Conservation (phyloP, 2,797 vertebrate genomes). For the Melanogrammus aeglefinus region DNA sequence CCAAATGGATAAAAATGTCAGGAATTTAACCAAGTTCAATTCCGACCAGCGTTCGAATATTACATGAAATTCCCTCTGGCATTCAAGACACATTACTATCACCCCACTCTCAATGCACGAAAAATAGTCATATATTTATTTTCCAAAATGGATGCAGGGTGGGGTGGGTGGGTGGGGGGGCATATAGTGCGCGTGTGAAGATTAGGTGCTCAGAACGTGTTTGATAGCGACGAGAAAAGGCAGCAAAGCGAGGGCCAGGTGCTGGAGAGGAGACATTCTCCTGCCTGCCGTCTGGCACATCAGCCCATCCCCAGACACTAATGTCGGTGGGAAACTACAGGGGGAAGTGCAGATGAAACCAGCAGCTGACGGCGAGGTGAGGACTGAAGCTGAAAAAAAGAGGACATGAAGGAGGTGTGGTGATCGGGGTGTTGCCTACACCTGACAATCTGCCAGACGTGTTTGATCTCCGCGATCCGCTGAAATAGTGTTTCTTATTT, state of each 20-base stretch:
- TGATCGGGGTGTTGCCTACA: constrained; percentile 34
- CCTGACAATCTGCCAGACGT: constrained; percentile 33
- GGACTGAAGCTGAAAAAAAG: constrained; percentile 27
- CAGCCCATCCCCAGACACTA: constrained; percentile 48
- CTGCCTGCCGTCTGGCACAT: constrained; percentile 61
- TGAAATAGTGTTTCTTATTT: constrained; percentile 29
- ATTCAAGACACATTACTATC: neutral
- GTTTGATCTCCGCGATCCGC: constrained; percentile 24
- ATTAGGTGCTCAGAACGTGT: constrained; percentile 45
- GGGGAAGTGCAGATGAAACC: constrained; percentile 9
- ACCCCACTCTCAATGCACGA: neutral
- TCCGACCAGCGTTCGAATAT: neutral
- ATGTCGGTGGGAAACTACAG: constrained; percentile 40
- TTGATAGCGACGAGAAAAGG: constrained; percentile 42
- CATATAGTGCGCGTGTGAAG: neutral
- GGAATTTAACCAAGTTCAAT: neutral
- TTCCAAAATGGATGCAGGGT: neutral
- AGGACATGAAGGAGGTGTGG: constrained; percentile 35
- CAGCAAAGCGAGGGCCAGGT: constrained; percentile 44
- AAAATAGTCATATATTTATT: neutral
- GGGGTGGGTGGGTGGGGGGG: too few species aligned
- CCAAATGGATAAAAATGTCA: neutral
- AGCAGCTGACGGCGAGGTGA: constrained; percentile 31
- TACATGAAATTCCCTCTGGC: neutral
- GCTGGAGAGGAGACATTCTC: constrained; percentile 46